phyloP scores from a whole-genome alignment of 2,113 vertebrate species.

The Aegotheles bennettii region DNA sequence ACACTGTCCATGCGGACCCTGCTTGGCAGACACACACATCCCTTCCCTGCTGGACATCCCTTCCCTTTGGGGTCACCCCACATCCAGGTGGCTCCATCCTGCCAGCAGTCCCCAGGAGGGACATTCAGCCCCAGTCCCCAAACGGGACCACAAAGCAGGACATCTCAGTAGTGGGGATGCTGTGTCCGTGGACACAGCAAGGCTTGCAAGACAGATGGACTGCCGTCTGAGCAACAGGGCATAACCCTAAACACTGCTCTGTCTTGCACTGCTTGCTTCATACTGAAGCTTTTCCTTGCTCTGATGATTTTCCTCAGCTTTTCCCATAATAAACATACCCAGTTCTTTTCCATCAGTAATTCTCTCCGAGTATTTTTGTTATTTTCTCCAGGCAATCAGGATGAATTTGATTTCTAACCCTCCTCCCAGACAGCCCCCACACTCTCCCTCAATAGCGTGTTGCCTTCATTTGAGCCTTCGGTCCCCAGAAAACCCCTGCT shows the following conservation, averaged over 20 bases:
- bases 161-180: background rate
- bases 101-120: background rate
- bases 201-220: background rate
- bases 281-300: background rate
- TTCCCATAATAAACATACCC: background rate
- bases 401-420: background rate
- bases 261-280: background rate
- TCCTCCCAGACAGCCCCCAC: background rate
- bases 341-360: background rate
- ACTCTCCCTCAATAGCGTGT: background rate
- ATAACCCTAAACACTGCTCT: background rate
- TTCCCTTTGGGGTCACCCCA: background rate
- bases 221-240: background rate
- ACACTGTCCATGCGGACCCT: background rate
- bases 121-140: background rate
- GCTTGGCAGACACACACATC: fast-evolving
- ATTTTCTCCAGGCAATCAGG: background rate
- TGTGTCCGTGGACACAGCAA: background rate
- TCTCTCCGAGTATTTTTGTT: background rate
- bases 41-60: background rate
- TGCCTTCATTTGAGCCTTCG: background rate
- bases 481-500: background rate
- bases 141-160: background rate
- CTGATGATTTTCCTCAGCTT: background rate
- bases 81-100: background rate